phyloP scores from a whole-genome alignment of 1,140 invertebrate species.

The Magallana ariakensis region DNA sequence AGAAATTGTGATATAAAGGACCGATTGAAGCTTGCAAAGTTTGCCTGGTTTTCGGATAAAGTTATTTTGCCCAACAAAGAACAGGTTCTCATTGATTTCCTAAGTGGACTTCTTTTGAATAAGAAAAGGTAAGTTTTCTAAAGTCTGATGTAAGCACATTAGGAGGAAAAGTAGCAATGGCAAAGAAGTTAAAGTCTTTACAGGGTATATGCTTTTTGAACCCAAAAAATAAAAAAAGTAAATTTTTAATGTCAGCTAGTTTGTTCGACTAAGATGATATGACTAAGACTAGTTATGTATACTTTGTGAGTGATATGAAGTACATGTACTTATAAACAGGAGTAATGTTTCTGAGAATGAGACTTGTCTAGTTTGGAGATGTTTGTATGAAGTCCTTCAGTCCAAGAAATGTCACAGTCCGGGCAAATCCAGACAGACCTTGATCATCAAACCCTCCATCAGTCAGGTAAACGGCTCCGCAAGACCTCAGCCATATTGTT shows the following conservation, averaged over 20 bases:
- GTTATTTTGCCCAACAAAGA: constrained; percentile 70
- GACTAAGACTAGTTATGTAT: neutral
- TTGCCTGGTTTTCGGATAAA: constrained; percentile 62
- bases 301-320: neutral
- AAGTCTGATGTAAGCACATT: neutral
- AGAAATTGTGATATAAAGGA: constrained; percentile 50
- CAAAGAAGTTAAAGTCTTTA: too few relatives aligned
- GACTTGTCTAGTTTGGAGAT: constrained; percentile 42
- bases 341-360: constrained; percentile 50
- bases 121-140: constrained; percentile 64
- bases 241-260: too few relatives aligned
- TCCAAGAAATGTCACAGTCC: constrained; percentile 38
- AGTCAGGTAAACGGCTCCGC: constrained; percentile 45
- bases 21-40: constrained; percentile 62
- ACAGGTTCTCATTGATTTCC: constrained; percentile 65
- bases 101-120: constrained; percentile 68
- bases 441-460: constrained; percentile 57
- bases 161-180: neutral
- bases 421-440: constrained; percentile 26
- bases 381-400: constrained; percentile 45
- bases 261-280: neutral
- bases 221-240: too few relatives aligned
- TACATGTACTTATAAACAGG: constrained; percentile 31
- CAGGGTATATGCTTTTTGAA: too few relatives aligned
- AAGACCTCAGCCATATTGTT: too few relatives aligned